These are phyloP conservation scores for Brachionichthys hirsutus DNA, from an alignment of 2,113 vertebrate genomes.

Conservation along the genomic window DNA sequence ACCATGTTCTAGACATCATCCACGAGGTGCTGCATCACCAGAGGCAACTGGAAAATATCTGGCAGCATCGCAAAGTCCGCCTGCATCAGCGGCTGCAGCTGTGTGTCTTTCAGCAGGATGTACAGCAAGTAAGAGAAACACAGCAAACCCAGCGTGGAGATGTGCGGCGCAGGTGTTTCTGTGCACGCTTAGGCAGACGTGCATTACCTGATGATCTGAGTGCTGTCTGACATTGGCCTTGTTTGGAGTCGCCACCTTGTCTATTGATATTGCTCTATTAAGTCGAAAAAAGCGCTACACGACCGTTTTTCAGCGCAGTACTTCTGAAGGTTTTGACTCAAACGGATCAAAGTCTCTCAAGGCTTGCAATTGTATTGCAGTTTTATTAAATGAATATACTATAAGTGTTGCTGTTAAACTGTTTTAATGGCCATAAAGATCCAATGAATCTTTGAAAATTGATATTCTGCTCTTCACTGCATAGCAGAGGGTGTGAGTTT, in stretches of 20 bases:
- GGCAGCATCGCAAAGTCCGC: constrained; percentile 98
- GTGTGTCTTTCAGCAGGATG: constrained; percentile 97
- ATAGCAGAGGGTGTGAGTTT: constrained; percentile 14
- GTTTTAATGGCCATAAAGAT: neutral
- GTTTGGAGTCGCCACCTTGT: too few species aligned
- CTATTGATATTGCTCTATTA: too few species aligned
- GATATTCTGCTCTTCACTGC: constrained; percentile 4
- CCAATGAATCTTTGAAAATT: neutral
- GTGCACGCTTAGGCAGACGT: neutral
- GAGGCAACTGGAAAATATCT: constrained; percentile 95
- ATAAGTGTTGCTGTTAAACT: neutral
- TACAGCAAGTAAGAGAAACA: constrained; percentile 85
- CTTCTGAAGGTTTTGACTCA: too few species aligned
- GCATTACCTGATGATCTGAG: neutral
- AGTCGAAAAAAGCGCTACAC: too few species aligned
- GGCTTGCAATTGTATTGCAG: too few species aligned
- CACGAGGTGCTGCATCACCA: constrained; percentile 98
- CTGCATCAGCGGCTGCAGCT: constrained; percentile 95
- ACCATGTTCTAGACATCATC: constrained; percentile 94
- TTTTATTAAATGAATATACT: neutral
- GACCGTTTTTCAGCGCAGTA: too few species aligned
- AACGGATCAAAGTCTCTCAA: too few species aligned
- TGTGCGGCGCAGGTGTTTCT: neutral
- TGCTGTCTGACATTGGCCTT: too few species aligned
- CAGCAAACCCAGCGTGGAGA: neutral